Conservation (phyloP, 37 sponge, comb jelly and placozoan species). For the Tethya wilhelma region DNA sequence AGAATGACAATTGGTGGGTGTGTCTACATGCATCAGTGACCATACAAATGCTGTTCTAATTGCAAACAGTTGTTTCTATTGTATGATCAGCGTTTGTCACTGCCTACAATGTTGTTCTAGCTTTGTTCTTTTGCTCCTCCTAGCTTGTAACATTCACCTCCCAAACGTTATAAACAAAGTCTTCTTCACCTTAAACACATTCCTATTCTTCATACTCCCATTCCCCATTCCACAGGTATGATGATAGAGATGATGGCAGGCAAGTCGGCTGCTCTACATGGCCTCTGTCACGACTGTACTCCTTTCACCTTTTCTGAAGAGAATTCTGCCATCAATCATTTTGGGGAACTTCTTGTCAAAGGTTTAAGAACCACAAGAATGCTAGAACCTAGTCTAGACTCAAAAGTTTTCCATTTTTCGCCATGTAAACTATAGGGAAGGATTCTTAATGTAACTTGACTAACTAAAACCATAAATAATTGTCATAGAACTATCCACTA, state of each 20-base stretch:
- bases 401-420: neutral
- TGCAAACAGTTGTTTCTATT: too few relatives aligned
- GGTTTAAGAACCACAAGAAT: too few relatives aligned
- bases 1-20: constrained; percentile 96
- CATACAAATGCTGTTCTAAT: too few relatives aligned
- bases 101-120: too few relatives aligned
- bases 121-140: too few relatives aligned
- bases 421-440: neutral
- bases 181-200: too few relatives aligned
- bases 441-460: neutral
- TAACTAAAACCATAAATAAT: too few relatives aligned
- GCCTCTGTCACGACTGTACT: constrained; percentile 89
- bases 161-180: too few relatives aligned
- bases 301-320: constrained; percentile 95
- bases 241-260: constrained; percentile 99
- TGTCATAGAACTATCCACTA: neutral
- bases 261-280: constrained; percentile 90
- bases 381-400: neutral
- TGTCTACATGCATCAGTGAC: too few relatives aligned
- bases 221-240: constrained; percentile 76
- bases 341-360: constrained; percentile 81
- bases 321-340: constrained; percentile 81
- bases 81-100: too few relatives aligned
- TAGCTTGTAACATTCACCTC: too few relatives aligned
- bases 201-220: neutral